These are phyloP conservation scores for Lasioglossum baleicum DNA, from an alignment of 1,140 invertebrate genomes.

Conservation along the genomic window DNA sequence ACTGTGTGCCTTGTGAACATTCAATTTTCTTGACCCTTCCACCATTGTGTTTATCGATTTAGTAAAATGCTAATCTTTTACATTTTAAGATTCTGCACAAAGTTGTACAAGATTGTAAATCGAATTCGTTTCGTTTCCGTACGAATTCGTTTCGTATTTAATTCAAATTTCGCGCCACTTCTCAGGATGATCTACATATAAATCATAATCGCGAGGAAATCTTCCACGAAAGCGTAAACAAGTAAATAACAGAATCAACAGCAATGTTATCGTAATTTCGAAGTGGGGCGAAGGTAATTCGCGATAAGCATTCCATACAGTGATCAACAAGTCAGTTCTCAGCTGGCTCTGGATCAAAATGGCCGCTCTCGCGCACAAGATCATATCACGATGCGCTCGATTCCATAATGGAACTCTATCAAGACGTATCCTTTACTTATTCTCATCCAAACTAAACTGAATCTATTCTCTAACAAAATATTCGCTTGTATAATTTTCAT, in stretches of 20 bases:
- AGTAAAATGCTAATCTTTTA: no score
- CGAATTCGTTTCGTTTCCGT: no score
- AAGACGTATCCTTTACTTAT: conserved; percentile 70
- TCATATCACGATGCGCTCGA: conserved; percentile 44
- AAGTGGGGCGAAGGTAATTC: background rate
- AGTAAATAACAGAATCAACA: background rate
- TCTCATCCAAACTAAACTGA: background rate
- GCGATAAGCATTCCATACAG: conserved; percentile 1
- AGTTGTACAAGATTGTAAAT: no score
- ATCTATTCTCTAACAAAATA: background rate
- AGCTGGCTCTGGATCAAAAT: conserved; percentile 51
- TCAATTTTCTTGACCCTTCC: background rate
- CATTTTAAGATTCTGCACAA: no score
- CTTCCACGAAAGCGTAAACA: background rate
- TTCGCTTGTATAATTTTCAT: background rate
- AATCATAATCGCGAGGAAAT: background rate
- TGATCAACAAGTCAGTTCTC: conserved; percentile 43
- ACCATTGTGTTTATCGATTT: no score
- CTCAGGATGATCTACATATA: background rate
- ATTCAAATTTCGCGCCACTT: no score
- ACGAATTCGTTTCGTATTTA: no score
- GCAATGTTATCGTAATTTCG: background rate
- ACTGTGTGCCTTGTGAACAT: background rate
- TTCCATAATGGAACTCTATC: conserved; percentile 18
- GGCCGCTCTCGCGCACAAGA: conserved; percentile 52